Conservation (phyloP, 2,797 vertebrate species). For the Takifugu rubripes region DNA sequence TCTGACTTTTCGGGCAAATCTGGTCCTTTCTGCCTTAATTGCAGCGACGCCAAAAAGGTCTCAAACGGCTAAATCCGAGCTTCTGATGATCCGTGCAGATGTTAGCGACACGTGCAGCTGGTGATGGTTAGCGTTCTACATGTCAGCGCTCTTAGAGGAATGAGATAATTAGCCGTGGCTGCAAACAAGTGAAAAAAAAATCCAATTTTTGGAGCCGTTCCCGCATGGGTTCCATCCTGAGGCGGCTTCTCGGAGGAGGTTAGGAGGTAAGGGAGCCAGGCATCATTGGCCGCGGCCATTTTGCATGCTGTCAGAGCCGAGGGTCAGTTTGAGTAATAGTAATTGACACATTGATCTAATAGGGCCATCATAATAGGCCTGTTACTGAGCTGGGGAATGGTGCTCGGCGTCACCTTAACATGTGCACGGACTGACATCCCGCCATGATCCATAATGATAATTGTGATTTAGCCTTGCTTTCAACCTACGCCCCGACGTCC, state of each 20-base stretch:
- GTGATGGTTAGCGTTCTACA: too few relatives aligned
- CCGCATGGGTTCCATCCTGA: too few relatives aligned
- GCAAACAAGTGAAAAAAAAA: too few relatives aligned
- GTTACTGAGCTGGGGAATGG: slow-evolving; percentile 74
- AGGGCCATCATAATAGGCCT: slow-evolving; percentile 69
- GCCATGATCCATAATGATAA: slow-evolving; percentile 82
- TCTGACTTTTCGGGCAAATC: too few relatives aligned
- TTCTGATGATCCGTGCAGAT: too few relatives aligned
- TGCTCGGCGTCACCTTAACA: slow-evolving; percentile 78
- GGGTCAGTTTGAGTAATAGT: slow-evolving; percentile 73
- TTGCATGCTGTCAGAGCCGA: slow-evolving; percentile 63
- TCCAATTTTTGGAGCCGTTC: background rate
- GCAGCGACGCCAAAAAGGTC: too few relatives aligned
- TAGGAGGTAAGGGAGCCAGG: slow-evolving; percentile 52
- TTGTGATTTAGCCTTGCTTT: slow-evolving; percentile 83
- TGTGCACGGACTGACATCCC: slow-evolving; percentile 77
- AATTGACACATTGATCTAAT: slow-evolving; percentile 80
- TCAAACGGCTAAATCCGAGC: too few relatives aligned
- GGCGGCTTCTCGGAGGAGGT: too few relatives aligned
- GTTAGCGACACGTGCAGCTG: too few relatives aligned
- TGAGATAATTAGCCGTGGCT: too few relatives aligned
- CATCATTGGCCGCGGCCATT: slow-evolving; percentile 40
- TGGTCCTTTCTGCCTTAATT: too few relatives aligned
- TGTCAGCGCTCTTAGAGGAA: too few relatives aligned
- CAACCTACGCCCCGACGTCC: slow-evolving; percentile 74